These are phyloP conservation scores for Anguilla megastoma DNA, from an alignment of 2,797 vertebrate species.

Conservation along the genomic window DNA sequence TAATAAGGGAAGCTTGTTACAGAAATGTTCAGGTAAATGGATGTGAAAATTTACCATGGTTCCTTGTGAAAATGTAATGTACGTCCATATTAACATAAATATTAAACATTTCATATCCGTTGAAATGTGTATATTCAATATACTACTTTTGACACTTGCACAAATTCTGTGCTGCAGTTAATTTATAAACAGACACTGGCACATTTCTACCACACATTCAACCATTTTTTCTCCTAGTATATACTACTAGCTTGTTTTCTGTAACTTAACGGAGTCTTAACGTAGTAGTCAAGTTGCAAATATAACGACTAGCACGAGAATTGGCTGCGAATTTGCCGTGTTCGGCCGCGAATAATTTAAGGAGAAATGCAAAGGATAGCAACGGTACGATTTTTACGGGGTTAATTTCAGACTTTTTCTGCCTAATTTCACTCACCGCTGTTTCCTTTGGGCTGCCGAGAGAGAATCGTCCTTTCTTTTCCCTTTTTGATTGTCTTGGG, in stretches of 20 bases:
- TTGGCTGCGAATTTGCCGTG: too few relatives aligned
- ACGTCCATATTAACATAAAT: neutral
- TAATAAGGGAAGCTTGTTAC: neutral
- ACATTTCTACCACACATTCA: too few relatives aligned
- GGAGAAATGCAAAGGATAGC: neutral
- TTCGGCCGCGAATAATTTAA: too few relatives aligned
- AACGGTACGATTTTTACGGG: neutral
- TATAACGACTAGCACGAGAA: neutral
- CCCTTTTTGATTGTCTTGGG: conserved; percentile 71
- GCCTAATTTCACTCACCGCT: conserved; percentile 58
- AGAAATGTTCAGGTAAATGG: neutral
- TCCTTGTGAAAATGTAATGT: neutral
- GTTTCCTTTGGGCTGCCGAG: conserved; percentile 71
- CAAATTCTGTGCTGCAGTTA: neutral
- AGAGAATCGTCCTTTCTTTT: conserved; percentile 74
- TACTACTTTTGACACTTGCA: neutral
- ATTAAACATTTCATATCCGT: neutral
- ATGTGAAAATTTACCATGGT: neutral
- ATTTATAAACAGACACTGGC: neutral
- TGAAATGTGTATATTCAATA: neutral
- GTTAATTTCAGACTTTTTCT: neutral
- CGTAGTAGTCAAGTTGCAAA: neutral
- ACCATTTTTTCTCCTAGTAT: neutral
- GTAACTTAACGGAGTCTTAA: neutral
- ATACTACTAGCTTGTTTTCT: neutral